Base-by-base conservation (phyloP, 2,888 invertebrate genomes). In the Drosophila falleni region DNA sequence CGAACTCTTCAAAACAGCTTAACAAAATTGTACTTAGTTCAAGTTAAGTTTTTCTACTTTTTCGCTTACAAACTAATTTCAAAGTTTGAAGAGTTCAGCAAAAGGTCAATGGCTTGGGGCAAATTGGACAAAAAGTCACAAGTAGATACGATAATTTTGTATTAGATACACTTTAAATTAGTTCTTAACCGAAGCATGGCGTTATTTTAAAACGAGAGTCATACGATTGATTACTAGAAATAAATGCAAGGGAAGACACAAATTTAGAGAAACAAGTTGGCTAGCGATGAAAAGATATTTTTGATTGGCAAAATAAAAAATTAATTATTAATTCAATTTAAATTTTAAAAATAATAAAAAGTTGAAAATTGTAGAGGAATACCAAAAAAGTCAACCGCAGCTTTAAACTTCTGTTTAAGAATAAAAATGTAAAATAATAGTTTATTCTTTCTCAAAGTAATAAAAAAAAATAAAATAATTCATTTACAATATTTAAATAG, bases 41-140 rank as follows among this genome's bases (percentile, higher is more conserved):
- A 42, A 56, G 44, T 44, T 44, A 15, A 56, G 44, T 37, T 58
- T 46, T 37, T 35, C n/a, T 35, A 8, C 44, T 26, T 46, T 46
- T 10, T 44, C 44, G 33, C 26, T 58, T 47, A 13, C 46, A 13
- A 58, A 58, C 47, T 58, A 29, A 58, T 58, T 58, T 58, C 35
- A 47, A 58, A 58, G 37, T 58, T 47, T 42, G 37, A 2, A 47
- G 37, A 47, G 47, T 29, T 58, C 11, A 33, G 10, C 4, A 33
- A 58, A 56, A 56, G 55, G 58, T 46, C 47, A 16, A 29, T 47
- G 46, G 46, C 58, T 16, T n/a, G 26, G 29, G 37, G 26, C 35
- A 13, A 29, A 29, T 26, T 37, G 16, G 9, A 29, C 11, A 8
- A 46, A 15, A 23, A 33, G 19, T 44, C 8, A 23, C 23, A 44